Evolutionary conservation across 2,888 invertebrate genomes (phyloP).

Genomic region (Macrosiphum euphorbiae): DNA sequence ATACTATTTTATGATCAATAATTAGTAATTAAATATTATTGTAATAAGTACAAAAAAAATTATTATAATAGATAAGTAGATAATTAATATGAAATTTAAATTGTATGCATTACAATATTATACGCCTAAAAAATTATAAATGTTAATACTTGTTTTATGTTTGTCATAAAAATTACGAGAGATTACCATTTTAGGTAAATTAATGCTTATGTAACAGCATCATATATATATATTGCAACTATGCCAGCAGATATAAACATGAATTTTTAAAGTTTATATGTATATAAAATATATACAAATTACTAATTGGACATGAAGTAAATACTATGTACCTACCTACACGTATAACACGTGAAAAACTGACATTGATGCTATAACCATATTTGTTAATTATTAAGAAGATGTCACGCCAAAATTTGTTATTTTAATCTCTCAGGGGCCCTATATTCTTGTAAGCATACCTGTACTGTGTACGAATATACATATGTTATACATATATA

Average conservation of each 20-base stretch:
- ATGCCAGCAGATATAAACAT: constrained; percentile 16
- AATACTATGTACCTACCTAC: neutral
- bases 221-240: neutral
- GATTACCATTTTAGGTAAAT: neutral
- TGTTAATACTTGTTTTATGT: too few relatives aligned
- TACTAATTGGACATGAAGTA: constrained; percentile 21
- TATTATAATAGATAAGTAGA: neutral
- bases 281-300: constrained; percentile 20
- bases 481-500: too few relatives aligned
- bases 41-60: neutral
- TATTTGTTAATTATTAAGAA: constrained; percentile 53
- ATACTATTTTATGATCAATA: neutral
- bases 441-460: constrained; percentile 28
- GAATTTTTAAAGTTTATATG: constrained; percentile 5
- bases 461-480: neutral
- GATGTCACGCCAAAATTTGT: constrained; percentile 33
- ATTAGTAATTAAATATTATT: neutral
- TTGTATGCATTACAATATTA: neutral
- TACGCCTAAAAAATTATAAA: neutral
- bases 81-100: neutral
- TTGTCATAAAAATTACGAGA: neutral
- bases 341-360: constrained; percentile 17
- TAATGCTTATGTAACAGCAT: neutral
- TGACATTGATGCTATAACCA: constrained; percentile 20
- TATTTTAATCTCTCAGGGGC: constrained; percentile 47